A percentile compares a stretch with the other conserved stretches of the same genome.
Conservation (phyloP, 2,888 invertebrate species). For the Myopa testacea region DNA sequence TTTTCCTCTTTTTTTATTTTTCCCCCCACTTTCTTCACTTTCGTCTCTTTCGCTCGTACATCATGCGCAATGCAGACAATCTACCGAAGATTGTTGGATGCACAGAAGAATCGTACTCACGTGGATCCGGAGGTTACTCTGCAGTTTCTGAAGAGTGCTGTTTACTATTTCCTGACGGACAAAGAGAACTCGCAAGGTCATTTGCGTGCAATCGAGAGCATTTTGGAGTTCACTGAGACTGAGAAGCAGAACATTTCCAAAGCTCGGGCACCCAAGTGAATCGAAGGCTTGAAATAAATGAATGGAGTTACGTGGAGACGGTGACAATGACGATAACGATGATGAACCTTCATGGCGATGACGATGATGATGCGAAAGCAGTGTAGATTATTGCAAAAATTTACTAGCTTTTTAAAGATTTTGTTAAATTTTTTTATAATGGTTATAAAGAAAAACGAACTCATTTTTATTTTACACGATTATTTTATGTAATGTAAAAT, state of each 20-base stretch:
- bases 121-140: slow-evolving; percentile 92
- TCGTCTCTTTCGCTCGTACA: slow-evolving; percentile 8
- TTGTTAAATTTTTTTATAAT: slow-evolving; percentile 15
- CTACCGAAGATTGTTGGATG: slow-evolving; percentile 85
- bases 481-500: slow-evolving; percentile 59
- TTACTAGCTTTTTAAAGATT: slow-evolving; percentile 22
- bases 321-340: not conserved
- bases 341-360: not conserved
- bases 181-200: slow-evolving; percentile 90
- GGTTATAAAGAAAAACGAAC: not conserved
- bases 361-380: not conserved
- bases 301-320: not conserved
- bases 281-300: not conserved
- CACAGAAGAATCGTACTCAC: slow-evolving; percentile 78
- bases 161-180: slow-evolving; percentile 92
- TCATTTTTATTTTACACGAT: slow-evolving; percentile 57
- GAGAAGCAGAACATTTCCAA: slow-evolving; percentile 85
- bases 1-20: slow-evolving; percentile 38
- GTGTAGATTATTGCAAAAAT: slow-evolving; percentile 13
- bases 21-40: slow-evolving; percentile 22
- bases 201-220: slow-evolving; percentile 88
- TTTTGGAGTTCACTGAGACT: slow-evolving; percentile 85
- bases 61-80: slow-evolving; percentile 74
- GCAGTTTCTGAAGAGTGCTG: slow-evolving; percentile 92
- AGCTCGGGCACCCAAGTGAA: slow-evolving; percentile 70